Evolutionary conservation across 2,888 invertebrate species (phyloP).

Genomic region (Lasioglossum leucozonium): DNA sequence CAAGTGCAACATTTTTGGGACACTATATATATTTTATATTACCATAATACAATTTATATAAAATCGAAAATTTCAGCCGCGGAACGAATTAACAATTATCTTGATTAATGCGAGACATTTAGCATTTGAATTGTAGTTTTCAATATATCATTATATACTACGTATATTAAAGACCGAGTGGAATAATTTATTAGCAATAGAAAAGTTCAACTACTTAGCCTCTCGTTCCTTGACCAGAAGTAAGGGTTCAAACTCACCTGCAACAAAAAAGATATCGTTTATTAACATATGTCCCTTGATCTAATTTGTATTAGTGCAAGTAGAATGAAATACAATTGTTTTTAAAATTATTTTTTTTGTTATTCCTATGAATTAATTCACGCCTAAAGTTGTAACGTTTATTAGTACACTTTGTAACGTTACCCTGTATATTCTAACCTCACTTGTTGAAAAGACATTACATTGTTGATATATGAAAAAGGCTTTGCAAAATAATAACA

Average conservation of each 20-base stretch:
- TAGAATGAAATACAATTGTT: not conserved
- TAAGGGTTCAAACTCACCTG: not conserved
- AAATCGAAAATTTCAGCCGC: too few relatives aligned
- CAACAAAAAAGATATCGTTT: not conserved
- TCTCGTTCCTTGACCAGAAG: not conserved
- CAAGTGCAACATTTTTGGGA: too few relatives aligned
- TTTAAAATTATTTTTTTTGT: not conserved
- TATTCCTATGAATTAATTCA: too few relatives aligned
- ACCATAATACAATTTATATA: too few relatives aligned
- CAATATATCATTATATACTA: too few relatives aligned
- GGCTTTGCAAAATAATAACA: not conserved
- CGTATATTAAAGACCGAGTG: not conserved
- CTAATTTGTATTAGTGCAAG: not conserved
- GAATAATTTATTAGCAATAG: not conserved
- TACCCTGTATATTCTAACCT: not conserved
- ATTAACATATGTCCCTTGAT: not conserved
- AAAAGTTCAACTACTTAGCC: not conserved
- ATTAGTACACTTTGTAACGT: not conserved
- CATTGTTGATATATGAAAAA: not conserved
- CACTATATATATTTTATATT: too few relatives aligned
- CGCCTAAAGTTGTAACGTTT: too few relatives aligned
- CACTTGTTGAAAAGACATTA: not conserved
- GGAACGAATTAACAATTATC: too few relatives aligned
- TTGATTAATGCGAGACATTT: too few relatives aligned
- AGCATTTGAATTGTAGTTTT: too few relatives aligned